Conservation (phyloP, 1,140 invertebrate genomes). For the Lysiphlebus fabarum region DNA sequence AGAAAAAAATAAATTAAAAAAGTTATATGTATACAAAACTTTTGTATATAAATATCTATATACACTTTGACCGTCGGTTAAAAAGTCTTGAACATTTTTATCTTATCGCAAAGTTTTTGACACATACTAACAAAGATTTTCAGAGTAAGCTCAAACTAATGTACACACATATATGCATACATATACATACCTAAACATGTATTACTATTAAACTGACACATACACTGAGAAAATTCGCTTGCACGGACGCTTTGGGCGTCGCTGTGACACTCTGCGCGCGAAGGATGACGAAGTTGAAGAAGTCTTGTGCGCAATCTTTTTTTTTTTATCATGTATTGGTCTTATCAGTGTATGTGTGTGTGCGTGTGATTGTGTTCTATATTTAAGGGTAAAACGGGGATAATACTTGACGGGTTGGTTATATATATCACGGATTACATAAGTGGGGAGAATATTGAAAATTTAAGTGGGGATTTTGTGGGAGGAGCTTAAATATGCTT, state of each 20-base stretch:
- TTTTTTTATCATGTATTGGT: not conserved
- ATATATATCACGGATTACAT: not conserved
- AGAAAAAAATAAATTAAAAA: too few species aligned
- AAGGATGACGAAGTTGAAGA: slow-evolving; percentile 36
- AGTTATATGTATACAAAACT: too few species aligned
- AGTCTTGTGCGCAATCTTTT: slow-evolving; percentile 24
- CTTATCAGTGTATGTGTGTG: slow-evolving; percentile 19
- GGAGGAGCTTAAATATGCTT: slow-evolving; percentile 29
- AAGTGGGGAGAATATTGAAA: not conserved
- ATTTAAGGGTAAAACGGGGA: not conserved
- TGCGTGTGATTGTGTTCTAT: slow-evolving; percentile 19
- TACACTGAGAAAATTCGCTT: slow-evolving; percentile 30
- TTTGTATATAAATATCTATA: too few species aligned
- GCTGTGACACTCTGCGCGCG: slow-evolving; percentile 40
- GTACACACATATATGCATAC: slow-evolving; percentile 17
- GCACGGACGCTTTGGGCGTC: slow-evolving; percentile 39
- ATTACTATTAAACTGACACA: slow-evolving; percentile 19
- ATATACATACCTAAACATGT: slow-evolving; percentile 16
- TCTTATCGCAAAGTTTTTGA: too few species aligned
- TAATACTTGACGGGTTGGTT: not conserved
- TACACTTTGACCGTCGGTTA: too few species aligned
- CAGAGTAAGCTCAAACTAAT: slow-evolving; percentile 1
- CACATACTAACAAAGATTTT: too few species aligned
- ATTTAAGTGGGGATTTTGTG: not conserved
- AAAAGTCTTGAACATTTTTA: too few species aligned